Conservation (phyloP, 2,113 vertebrate genomes). For the Hippocampus guttulatus region DNA sequence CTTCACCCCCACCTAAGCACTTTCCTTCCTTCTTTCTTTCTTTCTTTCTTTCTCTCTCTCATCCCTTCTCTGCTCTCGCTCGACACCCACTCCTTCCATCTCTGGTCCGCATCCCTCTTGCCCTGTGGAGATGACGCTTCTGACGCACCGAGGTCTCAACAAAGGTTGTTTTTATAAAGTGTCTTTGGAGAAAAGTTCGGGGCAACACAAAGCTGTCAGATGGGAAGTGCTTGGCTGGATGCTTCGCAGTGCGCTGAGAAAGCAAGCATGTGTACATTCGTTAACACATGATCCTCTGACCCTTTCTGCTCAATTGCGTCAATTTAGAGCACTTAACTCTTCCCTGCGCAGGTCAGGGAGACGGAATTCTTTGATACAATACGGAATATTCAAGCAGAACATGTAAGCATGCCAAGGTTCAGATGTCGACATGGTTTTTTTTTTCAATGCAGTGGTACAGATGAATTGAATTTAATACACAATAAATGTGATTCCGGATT, state of each 20-base stretch:
- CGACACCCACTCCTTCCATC: conserved; percentile 47
- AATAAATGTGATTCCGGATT: background rate
- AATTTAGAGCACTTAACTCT: conserved; percentile 64
- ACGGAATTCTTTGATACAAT: conserved; percentile 38
- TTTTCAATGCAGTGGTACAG: conserved; percentile 44
- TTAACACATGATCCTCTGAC: conserved; percentile 69
- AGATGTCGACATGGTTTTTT: background rate
- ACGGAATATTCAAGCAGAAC: conserved; percentile 39
- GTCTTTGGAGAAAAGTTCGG: conserved; percentile 61
- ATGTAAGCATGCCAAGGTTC: conserved; percentile 31
- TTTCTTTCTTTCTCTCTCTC: conserved; percentile 35
- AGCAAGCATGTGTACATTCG: conserved; percentile 68
- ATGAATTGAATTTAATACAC: conserved; percentile 23
- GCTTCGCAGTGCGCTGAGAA: conserved; percentile 65
- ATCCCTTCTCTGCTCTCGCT: conserved; percentile 39
- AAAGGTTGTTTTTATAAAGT: conserved; percentile 74
- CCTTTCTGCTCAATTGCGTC: conserved; percentile 64
- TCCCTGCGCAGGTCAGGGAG: conserved; percentile 49
- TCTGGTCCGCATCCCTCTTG: conserved; percentile 50
- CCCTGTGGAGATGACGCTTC: conserved; percentile 67
- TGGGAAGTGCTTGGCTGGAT: conserved; percentile 67
- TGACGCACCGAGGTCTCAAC: conserved; percentile 67
- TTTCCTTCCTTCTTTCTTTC: conserved; percentile 40
- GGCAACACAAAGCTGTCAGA: conserved; percentile 67
- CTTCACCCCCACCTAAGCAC: conserved; percentile 65